A percentile compares a stretch with the other conserved stretches of the same genome.
Conservation (phyloP, 2,797 vertebrate genomes). For the Clarias laeviceps region DNA sequence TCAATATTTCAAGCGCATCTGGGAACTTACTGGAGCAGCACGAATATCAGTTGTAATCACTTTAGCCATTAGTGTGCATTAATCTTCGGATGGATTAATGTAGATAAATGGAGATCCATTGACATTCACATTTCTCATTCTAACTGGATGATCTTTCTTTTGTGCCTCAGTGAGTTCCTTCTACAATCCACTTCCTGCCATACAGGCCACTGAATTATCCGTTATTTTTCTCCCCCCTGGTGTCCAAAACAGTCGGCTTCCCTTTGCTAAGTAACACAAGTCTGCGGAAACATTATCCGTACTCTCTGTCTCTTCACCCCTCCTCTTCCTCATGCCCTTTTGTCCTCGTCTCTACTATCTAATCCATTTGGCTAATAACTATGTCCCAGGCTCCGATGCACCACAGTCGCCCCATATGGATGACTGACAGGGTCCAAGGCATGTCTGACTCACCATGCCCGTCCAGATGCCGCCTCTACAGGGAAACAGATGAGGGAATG, state of each 20-base stretch:
- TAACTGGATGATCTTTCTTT: conserved; percentile 55
- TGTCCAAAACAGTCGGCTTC: conserved; percentile 39
- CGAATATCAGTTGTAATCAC: conserved; percentile 56
- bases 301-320: neutral
- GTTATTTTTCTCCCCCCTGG: neutral
- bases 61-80: conserved; percentile 55
- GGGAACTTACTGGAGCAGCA: conserved; percentile 36
- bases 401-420: conserved; percentile 19
- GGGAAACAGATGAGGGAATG: conserved; percentile 13
- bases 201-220: conserved; percentile 34
- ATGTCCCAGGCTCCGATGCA: conserved; percentile 26
- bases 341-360: conserved; percentile 53
- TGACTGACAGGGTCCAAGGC: conserved; percentile 50
- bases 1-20: conserved; percentile 50
- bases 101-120: conserved; percentile 52
- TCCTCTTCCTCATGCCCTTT: conserved; percentile 24
- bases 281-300: conserved; percentile 26
- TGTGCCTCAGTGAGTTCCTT: conserved; percentile 37
- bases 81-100: conserved; percentile 56
- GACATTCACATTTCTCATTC: conserved; percentile 62
- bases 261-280: conserved; percentile 43
- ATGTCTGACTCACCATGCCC: conserved; percentile 27
- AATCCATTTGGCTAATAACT: conserved; percentile 56
- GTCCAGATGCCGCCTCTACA: conserved; percentile 24
- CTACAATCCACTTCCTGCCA: conserved; percentile 13